Base-by-base conservation (phyloP, 2,113 vertebrate genomes). In the Todiramphus chloris region DNA sequence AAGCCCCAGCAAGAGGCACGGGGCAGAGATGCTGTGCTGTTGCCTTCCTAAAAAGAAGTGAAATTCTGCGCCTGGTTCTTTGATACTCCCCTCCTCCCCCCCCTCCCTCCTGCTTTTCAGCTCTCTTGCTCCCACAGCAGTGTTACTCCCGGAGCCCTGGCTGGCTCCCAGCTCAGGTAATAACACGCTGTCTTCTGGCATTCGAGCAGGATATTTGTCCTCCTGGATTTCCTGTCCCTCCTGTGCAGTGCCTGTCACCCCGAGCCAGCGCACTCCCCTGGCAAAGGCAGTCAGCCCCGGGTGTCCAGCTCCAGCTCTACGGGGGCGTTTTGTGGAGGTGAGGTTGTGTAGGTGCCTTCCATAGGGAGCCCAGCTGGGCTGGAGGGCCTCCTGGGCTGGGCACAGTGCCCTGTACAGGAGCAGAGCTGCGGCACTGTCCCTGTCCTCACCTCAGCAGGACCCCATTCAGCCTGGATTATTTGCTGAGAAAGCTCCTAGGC, bases 161-260 rank as follows among this genome's bases (percentile, higher is more conserved):
- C 92, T 77, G 85, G 76, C 73, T 94, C 88, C 94, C 95, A 96
- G 94, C 93, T 93, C 96, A 94, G 95, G 95, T 92, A 90, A 94
- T 95, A 85, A 90, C 88, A 89, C 1, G 7, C 90, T 97, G 92
- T 88, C 85, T 63, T 83, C 90, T 39, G 33, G 53, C 85, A 73
- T 87, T 83, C 90, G 85, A 84, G 66, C 85, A 87, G 90, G 90
- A 83, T 79, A 80, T 95, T 94, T 95, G 78, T 76, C 87, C 84
- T 91, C 83, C 80, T 43, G 30, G 69, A 17, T 85, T 91, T 93
- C 95, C 94, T 74, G 87, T 64, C 84, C 51, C 0, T 1, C 48
- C 53, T 30, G 63, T 76, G 86, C 83, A 39, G 93, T n/a, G 48
- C 85, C 66, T 56, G 81, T 68, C 84, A 44, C 51, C 63, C 51